These are phyloP conservation scores for Nesogale talazaci DNA, from an alignment of 2,113 vertebrate genomes.

Conservation along the genomic window DNA sequence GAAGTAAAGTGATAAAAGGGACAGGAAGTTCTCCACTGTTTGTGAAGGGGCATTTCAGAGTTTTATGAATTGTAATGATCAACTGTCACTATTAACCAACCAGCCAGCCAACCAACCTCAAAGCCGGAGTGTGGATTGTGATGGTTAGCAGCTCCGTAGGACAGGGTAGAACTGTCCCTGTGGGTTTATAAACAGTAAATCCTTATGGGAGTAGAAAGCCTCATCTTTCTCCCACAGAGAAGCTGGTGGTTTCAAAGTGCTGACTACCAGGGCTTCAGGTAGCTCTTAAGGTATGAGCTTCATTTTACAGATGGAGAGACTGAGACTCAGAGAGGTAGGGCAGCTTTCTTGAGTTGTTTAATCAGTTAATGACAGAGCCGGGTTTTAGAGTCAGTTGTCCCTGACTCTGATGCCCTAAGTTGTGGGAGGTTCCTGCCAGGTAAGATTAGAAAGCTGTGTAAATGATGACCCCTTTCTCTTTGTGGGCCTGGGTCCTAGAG, in stretches of 20 bases:
- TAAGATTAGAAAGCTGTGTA: background rate
- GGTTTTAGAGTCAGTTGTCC: background rate
- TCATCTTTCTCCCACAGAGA: no score
- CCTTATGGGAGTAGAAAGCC: no score
- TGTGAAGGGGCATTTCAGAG: constrained; percentile 6
- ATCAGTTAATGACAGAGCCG: background rate
- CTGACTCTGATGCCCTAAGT: background rate
- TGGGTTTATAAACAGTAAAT: no score
- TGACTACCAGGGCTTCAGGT: background rate
- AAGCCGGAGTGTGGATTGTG: no score
- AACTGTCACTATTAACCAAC: background rate
- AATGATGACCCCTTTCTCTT: background rate
- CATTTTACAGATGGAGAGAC: background rate
- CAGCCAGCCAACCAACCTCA: no score
- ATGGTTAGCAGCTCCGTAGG: no score
- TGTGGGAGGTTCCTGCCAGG: background rate
- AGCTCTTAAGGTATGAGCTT: background rate
- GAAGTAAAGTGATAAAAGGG: constrained; percentile 1
- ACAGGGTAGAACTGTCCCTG: no score
- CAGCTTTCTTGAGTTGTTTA: background rate
- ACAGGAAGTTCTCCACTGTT: background rate
- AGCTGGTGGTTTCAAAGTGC: no score
- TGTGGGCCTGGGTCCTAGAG: background rate
- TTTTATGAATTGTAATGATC: constrained; percentile 23
- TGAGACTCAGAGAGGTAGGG: background rate